phyloP scores from a whole-genome alignment of 2,888 invertebrate genomes.

The Cryptocephalus primarius region DNA sequence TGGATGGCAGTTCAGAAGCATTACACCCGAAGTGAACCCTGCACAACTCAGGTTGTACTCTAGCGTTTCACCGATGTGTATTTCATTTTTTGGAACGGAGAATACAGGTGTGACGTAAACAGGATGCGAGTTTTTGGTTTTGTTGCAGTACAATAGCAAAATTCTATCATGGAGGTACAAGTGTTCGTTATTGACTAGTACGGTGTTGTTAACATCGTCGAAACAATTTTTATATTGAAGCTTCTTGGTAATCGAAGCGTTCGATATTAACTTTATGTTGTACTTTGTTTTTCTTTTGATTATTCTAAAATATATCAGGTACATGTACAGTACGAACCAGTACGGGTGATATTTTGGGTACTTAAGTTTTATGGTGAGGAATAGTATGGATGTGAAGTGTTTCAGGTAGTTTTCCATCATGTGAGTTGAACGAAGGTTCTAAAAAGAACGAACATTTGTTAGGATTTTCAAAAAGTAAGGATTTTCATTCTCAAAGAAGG shows the following conservation, averaged over 20 bases:
- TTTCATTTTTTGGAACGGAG: slow-evolving; percentile 6
- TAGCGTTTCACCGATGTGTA: slow-evolving; percentile 14
- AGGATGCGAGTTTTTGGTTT: slow-evolving; percentile 8
- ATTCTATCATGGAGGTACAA: slow-evolving; percentile 16
- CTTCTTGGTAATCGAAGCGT: slow-evolving; percentile 12
- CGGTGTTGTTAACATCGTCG: slow-evolving; percentile 24
- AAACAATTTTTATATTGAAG: slow-evolving; percentile 7
- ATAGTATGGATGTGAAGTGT: slow-evolving; percentile 1
- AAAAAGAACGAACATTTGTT: no score
- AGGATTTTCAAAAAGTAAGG: no score
- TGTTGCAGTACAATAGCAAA: slow-evolving; percentile 12
- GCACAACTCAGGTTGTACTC: slow-evolving; percentile 10
- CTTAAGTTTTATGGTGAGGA: slow-evolving; percentile 11
- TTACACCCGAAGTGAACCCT: slow-evolving; percentile 6
- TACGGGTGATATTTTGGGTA: slow-evolving; percentile 23
- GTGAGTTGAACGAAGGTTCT: no score
- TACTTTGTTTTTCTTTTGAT: slow-evolving; percentile 20
- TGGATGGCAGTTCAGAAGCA: slow-evolving; percentile 7
- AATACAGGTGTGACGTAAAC: slow-evolving; percentile 12
- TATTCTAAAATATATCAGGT: slow-evolving; percentile 24
- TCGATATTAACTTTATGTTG: slow-evolving; percentile 15
- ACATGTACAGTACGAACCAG: slow-evolving; percentile 30
- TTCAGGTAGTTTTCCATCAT: no score
- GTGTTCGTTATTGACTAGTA: slow-evolving; percentile 20
- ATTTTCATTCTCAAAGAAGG: neutral